Conservation (phyloP, 2,888 invertebrate species). For the Julus scanicus region DNA sequence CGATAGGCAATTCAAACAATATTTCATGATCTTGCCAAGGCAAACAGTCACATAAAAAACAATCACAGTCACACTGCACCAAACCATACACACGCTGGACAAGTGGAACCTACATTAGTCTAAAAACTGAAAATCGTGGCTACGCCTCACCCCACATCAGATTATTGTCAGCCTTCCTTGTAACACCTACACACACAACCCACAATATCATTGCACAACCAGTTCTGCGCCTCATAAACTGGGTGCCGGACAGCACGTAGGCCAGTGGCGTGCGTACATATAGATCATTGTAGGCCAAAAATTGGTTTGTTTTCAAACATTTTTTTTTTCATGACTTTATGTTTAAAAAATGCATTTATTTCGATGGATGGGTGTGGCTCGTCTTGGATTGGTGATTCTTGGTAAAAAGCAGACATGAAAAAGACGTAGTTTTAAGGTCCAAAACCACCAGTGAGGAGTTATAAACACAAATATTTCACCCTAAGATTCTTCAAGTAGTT, state of each 20-base stretch:
- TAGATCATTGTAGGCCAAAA: background rate
- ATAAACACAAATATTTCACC: background rate
- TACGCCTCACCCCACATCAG: constrained; percentile 28
- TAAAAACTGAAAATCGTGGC: background rate
- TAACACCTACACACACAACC: constrained; percentile 13
- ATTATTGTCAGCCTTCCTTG: constrained; percentile 33
- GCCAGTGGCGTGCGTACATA: background rate
- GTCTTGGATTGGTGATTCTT: background rate
- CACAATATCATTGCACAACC: constrained; percentile 33
- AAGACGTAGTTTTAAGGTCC: background rate
- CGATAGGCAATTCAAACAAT: background rate
- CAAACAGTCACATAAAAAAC: constrained; percentile 15
- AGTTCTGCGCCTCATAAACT: constrained; percentile 15
- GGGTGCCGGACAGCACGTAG: background rate
- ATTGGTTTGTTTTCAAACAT: background rate
- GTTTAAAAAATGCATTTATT: background rate
- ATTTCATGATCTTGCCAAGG: background rate
- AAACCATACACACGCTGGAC: constrained; percentile 5
- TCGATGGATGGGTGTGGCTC: background rate
- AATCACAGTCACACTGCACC: background rate
- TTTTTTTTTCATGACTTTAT: background rate
- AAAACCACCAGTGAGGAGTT: background rate
- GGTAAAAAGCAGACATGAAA: background rate
- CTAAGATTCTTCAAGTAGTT: no score
- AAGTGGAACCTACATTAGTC: constrained; percentile 9